These are phyloP conservation scores for Zeugodacus cucurbitae DNA, from an alignment of 1,140 invertebrate genomes.

Conservation along the genomic window DNA sequence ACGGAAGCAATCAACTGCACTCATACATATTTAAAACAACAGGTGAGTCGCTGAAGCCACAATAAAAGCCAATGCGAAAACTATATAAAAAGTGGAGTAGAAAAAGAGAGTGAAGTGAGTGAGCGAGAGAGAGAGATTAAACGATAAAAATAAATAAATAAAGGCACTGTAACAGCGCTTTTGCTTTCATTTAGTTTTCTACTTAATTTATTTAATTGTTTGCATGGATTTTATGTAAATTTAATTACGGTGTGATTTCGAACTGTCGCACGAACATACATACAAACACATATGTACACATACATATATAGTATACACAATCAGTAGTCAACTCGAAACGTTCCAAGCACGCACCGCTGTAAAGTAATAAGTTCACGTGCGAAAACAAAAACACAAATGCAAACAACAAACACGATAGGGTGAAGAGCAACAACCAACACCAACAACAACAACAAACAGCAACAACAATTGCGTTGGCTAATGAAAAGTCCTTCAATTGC, in stretches of 20 bases:
- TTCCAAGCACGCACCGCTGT: neutral
- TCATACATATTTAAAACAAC: neutral
- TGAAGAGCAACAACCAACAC: too few species aligned
- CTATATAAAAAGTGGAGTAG: too few species aligned
- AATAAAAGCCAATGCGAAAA: too few species aligned
- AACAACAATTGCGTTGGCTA: neutral
- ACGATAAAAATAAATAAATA: too few species aligned
- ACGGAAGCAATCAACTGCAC: neutral
- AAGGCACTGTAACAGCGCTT: too few species aligned
- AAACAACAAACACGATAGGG: too few species aligned
- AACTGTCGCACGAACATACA: too few species aligned
- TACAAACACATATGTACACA: too few species aligned
- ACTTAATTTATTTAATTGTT: neutral
- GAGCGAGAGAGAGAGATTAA: too few species aligned
- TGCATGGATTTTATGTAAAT: neutral
- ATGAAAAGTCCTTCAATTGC: neutral
- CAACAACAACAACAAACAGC: neutral
- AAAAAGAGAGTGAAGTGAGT: too few species aligned
- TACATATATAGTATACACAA: too few species aligned
- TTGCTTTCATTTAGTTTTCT: neutral
- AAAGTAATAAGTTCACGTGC: neutral
- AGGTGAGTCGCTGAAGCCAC: neutral
- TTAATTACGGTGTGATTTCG: neutral
- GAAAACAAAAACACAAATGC: neutral
- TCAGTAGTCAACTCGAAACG: neutral